Conservation (phyloP, 2,888 invertebrate species). For the Bellardia bayeri region DNA sequence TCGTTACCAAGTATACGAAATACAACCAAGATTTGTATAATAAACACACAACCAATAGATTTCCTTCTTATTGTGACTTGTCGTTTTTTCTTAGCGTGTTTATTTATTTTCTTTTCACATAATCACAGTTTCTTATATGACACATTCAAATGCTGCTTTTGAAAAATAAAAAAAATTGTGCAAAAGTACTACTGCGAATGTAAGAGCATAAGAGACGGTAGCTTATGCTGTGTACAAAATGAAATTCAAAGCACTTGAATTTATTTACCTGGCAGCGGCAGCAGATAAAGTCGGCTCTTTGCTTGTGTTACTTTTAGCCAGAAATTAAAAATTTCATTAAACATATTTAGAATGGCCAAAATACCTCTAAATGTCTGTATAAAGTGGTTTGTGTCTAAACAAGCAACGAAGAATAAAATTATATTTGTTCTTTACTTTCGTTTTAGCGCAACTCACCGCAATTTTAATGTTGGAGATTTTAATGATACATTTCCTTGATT, state of each 20-base stretch:
- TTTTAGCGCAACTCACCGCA: slow-evolving; percentile 10
- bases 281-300: not conserved
- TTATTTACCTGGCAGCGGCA: not conserved
- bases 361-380: not conserved
- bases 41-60: not conserved
- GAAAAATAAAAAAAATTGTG: not conserved
- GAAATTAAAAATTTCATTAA: slow-evolving; percentile 2
- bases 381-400: not conserved
- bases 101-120: not conserved
- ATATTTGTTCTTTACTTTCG: not conserved
- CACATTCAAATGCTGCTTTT: not conserved
- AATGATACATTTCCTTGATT: slow-evolving; percentile 47
- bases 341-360: slow-evolving; percentile 2
- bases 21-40: not conserved
- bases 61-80: not conserved
- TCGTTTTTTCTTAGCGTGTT: not conserved
- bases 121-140: not conserved
- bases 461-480: slow-evolving; percentile 1
- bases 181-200: not conserved
- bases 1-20: not conserved
- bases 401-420: not conserved
- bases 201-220: not conserved
- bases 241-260: not conserved
- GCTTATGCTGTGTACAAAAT: not conserved
- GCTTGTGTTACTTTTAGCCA: not conserved